Percentiles rank a stretch among this genome's conserved stretches.
phyloP scores from a whole-genome alignment of 2,888 invertebrate genomes.

The Elgonia sp. region DNA sequence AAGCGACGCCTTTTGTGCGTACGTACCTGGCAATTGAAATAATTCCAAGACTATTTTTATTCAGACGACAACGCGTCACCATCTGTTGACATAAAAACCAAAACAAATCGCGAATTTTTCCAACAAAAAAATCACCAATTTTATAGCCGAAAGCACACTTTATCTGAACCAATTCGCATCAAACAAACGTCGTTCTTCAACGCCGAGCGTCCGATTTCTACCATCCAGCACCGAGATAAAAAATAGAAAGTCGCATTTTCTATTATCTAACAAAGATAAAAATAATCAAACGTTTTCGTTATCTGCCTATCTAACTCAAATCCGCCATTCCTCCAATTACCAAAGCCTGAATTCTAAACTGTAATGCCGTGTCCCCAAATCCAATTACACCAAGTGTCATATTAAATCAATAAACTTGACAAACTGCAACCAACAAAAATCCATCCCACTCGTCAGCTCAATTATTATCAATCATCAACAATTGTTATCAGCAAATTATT shows the following conservation, averaged over 20 bases:
- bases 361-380: slow-evolving; percentile 20
- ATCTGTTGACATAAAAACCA: not conserved
- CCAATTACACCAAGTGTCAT: slow-evolving; percentile 56
- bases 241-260: slow-evolving; percentile 69
- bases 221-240: slow-evolving; percentile 43
- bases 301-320: slow-evolving; percentile 50
- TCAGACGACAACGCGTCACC: not conserved
- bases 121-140: not conserved
- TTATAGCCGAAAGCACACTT: not conserved
- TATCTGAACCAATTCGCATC: slow-evolving; percentile 16
- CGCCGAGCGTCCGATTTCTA: slow-evolving; percentile 56
- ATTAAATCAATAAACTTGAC: slow-evolving; percentile 42
- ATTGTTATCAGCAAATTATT: too few species aligned
- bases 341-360: slow-evolving; percentile 20
- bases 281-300: slow-evolving; percentile 50
- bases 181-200: slow-evolving; percentile 29
- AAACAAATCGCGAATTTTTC: not conserved
- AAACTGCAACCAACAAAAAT: not conserved
- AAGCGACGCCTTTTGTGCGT: slow-evolving; percentile 14
- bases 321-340: slow-evolving; percentile 63
- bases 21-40: slow-evolving; percentile 24
- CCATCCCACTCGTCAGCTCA: not conserved
- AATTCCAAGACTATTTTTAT: not conserved
- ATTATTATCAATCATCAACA: too few species aligned
- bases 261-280: slow-evolving; percentile 70